phyloP scores from a whole-genome alignment of 2,797 vertebrate species.

The Choloepus didactylus region DNA sequence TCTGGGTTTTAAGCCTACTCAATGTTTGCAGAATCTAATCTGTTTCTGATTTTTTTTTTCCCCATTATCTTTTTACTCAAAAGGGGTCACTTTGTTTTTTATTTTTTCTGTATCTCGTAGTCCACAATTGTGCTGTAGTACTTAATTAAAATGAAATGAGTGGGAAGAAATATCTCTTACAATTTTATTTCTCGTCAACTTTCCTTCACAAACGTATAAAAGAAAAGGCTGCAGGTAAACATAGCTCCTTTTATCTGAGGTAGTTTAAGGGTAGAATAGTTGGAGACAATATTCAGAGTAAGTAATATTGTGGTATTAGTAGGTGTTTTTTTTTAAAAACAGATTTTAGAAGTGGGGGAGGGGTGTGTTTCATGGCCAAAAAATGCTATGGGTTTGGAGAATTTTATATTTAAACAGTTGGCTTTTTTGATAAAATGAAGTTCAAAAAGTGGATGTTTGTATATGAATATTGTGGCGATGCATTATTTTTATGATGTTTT shows the following conservation, averaged over 20 bases:
- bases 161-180: background rate
- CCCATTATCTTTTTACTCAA: slow-evolving; percentile 36
- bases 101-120: slow-evolving; percentile 17
- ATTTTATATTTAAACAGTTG: slow-evolving; percentile 49
- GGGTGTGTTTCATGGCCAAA: slow-evolving; percentile 38
- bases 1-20: slow-evolving; percentile 11
- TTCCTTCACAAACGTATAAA: background rate
- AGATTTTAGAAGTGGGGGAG: background rate
- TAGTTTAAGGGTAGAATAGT: background rate
- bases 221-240: slow-evolving; percentile 13
- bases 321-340: slow-evolving; percentile 25
- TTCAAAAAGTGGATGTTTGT: slow-evolving; percentile 36
- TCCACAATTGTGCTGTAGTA: background rate
- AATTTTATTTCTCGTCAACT: slow-evolving; percentile 35
- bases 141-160: slow-evolving; percentile 59
- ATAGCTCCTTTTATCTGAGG: slow-evolving; percentile 44
- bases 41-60: slow-evolving; percentile 34
- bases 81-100: slow-evolving; percentile 27
- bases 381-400: slow-evolving; percentile 40
- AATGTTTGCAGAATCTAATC: slow-evolving; percentile 32
- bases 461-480: slow-evolving; percentile 15
- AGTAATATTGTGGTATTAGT: background rate
- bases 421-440: slow-evolving; percentile 54
- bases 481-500: slow-evolving; percentile 41
- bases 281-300: slow-evolving; percentile 37